phyloP scores from a whole-genome alignment of 2,888 invertebrate genomes.

The Nemurella pictetii region DNA sequence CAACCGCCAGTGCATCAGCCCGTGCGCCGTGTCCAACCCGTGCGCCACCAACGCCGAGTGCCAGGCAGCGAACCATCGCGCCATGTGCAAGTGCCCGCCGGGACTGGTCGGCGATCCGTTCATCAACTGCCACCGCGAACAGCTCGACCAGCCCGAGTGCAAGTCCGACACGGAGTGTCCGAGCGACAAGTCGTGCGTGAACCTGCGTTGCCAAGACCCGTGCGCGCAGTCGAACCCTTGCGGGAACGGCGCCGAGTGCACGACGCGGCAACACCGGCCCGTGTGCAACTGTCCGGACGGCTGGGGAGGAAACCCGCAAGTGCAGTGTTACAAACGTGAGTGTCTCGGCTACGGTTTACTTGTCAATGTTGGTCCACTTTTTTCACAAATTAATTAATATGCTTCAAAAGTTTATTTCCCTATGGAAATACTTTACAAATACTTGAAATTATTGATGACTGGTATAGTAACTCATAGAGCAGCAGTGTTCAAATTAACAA shows the following conservation, averaged over 20 bases:
- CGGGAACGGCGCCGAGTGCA: slow-evolving; percentile 78
- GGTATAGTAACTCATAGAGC: too few species aligned
- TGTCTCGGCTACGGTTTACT: too few species aligned
- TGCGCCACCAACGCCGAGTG: slow-evolving; percentile 82
- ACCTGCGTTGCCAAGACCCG: slow-evolving; percentile 77
- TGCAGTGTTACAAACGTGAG: slow-evolving; percentile 85
- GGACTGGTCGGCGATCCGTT: slow-evolving; percentile 81
- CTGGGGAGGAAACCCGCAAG: slow-evolving; percentile 86
- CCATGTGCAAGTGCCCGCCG: slow-evolving; percentile 74
- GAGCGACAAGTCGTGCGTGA: slow-evolving; percentile 76
- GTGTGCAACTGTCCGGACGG: slow-evolving; percentile 82
- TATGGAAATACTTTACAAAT: too few species aligned
- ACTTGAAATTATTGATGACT: too few species aligned
- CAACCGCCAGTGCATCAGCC: slow-evolving; percentile 74
- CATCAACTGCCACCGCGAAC: slow-evolving; percentile 56
- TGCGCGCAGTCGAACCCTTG: slow-evolving; percentile 78
- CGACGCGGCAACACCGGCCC: slow-evolving; percentile 75
- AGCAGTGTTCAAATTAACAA: too few species aligned
- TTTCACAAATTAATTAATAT: too few species aligned
- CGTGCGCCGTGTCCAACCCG: slow-evolving; percentile 68
- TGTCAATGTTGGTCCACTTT: too few species aligned
- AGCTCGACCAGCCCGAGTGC: slow-evolving; percentile 65
- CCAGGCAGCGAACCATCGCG: slow-evolving; percentile 72
- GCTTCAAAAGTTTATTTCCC: too few species aligned
- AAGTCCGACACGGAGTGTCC: slow-evolving; percentile 74